Conservation (phyloP, 2,113 vertebrate species). For the Naja naja region DNA sequence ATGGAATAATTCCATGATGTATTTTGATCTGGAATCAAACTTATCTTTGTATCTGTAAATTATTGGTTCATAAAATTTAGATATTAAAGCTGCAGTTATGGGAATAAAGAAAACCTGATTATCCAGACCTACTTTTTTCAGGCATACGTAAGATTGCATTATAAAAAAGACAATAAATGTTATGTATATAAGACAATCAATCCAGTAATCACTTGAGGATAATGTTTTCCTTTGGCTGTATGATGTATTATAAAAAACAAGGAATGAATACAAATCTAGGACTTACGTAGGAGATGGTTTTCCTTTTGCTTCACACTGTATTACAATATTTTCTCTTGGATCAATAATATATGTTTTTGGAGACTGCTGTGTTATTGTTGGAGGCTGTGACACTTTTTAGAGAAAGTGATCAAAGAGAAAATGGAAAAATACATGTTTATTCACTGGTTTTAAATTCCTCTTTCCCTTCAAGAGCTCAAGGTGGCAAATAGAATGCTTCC, state of each 20-base stretch:
- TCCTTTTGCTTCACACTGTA: constrained; percentile 95
- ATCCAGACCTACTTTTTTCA: not conserved
- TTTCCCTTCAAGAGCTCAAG: not conserved
- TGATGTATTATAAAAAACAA: not conserved
- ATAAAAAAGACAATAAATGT: not conserved
- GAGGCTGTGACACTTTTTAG: constrained; percentile 88
- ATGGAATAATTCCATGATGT: not conserved
- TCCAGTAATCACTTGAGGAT: not conserved
- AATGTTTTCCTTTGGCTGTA: not conserved
- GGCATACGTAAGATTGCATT: not conserved
- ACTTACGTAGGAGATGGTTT: constrained; percentile 91
- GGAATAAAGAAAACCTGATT: not conserved
- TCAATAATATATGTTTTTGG: constrained; percentile 96
- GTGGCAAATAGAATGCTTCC: not conserved
- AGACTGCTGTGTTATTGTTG: constrained; percentile 94
- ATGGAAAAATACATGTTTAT: constrained; percentile 44
- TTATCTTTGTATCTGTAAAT: not conserved
- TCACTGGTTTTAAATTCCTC: not conserved
- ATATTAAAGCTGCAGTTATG: not conserved
- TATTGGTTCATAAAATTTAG: not conserved
- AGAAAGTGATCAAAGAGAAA: constrained; percentile 58
- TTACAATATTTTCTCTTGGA: constrained; percentile 91
- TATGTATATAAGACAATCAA: not conserved
- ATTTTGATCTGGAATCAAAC: not conserved
- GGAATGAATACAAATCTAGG: not conserved